Evolutionary conservation across 2,797 vertebrate genomes (phyloP).

Genomic region (Allobates femoralis): DNA sequence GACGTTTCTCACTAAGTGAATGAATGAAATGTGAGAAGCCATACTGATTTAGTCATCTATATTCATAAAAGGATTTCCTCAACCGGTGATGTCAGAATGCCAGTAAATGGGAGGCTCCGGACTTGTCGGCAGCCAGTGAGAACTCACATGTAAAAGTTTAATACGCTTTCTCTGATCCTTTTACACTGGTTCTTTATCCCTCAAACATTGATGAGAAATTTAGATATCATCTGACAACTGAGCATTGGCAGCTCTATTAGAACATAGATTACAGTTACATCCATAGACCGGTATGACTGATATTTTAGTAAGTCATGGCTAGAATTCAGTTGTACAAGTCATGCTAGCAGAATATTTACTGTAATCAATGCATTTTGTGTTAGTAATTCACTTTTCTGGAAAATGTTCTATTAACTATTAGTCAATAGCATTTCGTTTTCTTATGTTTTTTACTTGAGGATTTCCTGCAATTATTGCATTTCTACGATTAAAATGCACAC

Average conservation of each 20-base stretch:
- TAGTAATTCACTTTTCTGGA: neutral
- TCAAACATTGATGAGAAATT: neutral
- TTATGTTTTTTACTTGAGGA: too few species aligned
- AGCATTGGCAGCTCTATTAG: neutral
- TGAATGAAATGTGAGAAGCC: neutral
- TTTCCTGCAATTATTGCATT: too few species aligned
- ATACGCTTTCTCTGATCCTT: neutral
- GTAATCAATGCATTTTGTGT: neutral
- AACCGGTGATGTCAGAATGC: constrained; percentile 2
- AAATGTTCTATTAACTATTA: neutral
- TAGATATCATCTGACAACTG: neutral
- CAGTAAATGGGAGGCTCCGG: constrained; percentile 3
- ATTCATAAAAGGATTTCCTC: constrained; percentile 8
- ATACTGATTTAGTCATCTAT: constrained; percentile 7
- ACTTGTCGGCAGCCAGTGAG: neutral
- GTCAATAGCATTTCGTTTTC: too few species aligned
- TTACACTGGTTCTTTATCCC: neutral
- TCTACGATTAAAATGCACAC: too few species aligned
- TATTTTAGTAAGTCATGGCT: neutral
- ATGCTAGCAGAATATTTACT: neutral
- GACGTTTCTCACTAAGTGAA: neutral
- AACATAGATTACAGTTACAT: neutral
- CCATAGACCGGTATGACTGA: neutral
- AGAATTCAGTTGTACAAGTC: neutral
- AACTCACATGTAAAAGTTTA: neutral